Percentiles rank a stretch among this genome's conserved stretches.
These are phyloP conservation scores for Monochamus saltuarius DNA, from an alignment of 1,140 invertebrate species.

Conservation along the genomic window DNA sequence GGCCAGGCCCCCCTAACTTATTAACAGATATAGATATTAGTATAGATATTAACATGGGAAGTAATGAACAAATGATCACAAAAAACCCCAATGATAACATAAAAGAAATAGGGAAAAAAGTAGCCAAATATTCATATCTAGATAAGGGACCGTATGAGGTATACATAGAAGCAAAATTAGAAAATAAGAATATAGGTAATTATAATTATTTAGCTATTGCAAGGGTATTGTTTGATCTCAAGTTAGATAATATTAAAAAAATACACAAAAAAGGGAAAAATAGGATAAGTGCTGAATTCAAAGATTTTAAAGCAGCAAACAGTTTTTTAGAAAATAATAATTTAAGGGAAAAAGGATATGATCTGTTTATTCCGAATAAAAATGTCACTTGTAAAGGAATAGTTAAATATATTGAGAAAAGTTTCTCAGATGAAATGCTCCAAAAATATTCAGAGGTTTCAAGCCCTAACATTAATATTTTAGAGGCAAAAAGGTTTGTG, in stretches of 20 bases:
- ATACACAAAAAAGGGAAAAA: constrained; percentile 6
- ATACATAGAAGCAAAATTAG: too few relatives aligned
- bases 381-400: constrained; percentile 5
- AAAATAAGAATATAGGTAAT: too few relatives aligned
- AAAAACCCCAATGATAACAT: too few relatives aligned
- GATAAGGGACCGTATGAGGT: too few relatives aligned
- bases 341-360: constrained; percentile 1
- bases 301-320: neutral
- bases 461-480: constrained; percentile 2
- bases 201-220: neutral
- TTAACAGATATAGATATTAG: too few relatives aligned
- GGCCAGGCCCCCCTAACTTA: too few relatives aligned
- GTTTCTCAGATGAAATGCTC: constrained; percentile 7
- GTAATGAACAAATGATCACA: too few relatives aligned
- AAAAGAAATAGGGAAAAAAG: too few relatives aligned
- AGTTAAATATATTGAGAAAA: neutral
- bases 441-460: neutral
- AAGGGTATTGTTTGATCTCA: constrained; percentile 2
- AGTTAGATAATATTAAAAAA: constrained; percentile 7
- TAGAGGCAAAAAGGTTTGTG: neutral
- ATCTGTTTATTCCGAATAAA: constrained; percentile 3
- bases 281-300: constrained; percentile 3
- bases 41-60: too few relatives aligned
- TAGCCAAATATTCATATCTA: too few relatives aligned
- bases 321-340: neutral